Percentiles rank a stretch among this genome's conserved stretches.
These are phyloP conservation scores for Cheumatopsyche charites DNA, from an alignment of 1,140 invertebrate species.

Conservation along the genomic window DNA sequence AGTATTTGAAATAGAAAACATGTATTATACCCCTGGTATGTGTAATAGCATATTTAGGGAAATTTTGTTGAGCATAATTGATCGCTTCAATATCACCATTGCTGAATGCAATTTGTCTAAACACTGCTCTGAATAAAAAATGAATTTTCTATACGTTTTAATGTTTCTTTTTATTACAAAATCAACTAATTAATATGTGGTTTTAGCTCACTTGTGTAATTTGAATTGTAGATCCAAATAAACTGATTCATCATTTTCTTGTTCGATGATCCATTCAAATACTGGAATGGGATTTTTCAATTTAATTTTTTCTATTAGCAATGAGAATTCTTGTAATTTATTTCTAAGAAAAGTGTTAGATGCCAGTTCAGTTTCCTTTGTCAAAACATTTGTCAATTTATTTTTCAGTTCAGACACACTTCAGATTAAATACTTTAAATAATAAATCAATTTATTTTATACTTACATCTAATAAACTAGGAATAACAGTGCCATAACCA, in stretches of 20 bases:
- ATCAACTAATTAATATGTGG: no score
- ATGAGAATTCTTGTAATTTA: background rate
- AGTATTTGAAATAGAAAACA: no score
- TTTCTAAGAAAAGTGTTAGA: no score
- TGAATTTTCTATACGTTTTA: no score
- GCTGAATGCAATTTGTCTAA: background rate
- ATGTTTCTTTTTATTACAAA: no score
- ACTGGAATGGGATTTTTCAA: background rate
- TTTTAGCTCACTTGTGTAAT: constrained; percentile 22
- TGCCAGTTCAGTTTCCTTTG: no score
- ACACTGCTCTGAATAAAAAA: constrained; percentile 17
- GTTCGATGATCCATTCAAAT: constrained; percentile 8
- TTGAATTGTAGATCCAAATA: constrained; percentile 15
- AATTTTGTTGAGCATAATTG: constrained; percentile 22
- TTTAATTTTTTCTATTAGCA: background rate
- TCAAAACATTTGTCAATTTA: no score
- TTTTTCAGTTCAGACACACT: no score
- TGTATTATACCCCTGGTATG: constrained; percentile 7
- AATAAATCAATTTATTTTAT: no score
- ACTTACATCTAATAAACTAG: background rate
- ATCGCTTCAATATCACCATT: background rate
- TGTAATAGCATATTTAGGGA: background rate
- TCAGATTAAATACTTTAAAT: no score
- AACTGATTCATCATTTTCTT: background rate
- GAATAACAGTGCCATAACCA: background rate